Conservation (phyloP, 2,113 vertebrate species). For the Ellobius talpinus region DNA sequence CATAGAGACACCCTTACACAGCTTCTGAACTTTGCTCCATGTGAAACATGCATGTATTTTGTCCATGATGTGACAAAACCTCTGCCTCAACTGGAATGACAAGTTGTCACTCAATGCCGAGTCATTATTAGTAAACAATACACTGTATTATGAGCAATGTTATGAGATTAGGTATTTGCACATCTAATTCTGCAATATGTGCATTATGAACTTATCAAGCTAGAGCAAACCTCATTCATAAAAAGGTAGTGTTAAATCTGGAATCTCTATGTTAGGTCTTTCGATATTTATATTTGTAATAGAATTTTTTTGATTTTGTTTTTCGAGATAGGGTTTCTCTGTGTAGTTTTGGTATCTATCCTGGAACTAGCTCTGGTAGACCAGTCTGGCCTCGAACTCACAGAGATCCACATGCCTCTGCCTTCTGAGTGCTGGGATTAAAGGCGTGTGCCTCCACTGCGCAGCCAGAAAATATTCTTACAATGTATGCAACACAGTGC, state of each 20-base stretch:
- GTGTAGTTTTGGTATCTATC: too few species aligned
- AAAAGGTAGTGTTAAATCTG: not conserved
- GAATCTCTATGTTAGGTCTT: not conserved
- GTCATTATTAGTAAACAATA: not conserved
- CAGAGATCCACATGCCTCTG: too few species aligned
- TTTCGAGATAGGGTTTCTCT: too few species aligned
- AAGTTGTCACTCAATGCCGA: not conserved
- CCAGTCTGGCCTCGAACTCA: too few species aligned
- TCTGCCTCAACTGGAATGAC: not conserved
- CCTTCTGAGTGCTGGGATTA: too few species aligned
- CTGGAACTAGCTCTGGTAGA: too few species aligned
- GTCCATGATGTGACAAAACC: not conserved
- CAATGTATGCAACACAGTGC: not conserved
- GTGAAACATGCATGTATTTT: not conserved
- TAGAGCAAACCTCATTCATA: not conserved
- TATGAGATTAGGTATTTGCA: not conserved
- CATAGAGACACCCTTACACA: not conserved
- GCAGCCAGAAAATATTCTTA: not conserved
- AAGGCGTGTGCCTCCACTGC: too few species aligned
- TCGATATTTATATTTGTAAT: not conserved
- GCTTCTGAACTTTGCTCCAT: not conserved
- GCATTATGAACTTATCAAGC: not conserved
- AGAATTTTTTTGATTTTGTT: too few species aligned
- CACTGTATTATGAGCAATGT: not conserved
- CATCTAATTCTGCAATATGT: not conserved